These are phyloP conservation scores for Aegithalos caudatus DNA, from an alignment of 2,113 vertebrate species.

Conservation along the genomic window DNA sequence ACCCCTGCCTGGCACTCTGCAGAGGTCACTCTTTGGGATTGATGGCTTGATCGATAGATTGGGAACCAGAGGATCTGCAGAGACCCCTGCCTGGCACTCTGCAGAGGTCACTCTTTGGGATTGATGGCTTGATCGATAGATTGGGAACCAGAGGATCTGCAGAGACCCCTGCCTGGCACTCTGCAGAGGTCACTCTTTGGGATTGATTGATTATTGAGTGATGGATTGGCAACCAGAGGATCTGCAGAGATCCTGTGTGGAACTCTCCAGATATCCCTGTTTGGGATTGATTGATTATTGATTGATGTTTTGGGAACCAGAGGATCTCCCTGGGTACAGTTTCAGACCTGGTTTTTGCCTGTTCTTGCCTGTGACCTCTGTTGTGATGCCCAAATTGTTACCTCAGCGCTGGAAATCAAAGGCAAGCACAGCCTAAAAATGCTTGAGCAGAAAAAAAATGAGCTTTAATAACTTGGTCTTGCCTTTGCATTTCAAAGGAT, in stretches of 20 bases:
- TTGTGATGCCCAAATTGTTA: neutral
- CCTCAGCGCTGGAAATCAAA: constrained; percentile 9
- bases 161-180: no score
- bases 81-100: neutral
- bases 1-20: neutral
- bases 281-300: neutral
- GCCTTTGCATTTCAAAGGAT: constrained; percentile 35
- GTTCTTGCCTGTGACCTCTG: neutral
- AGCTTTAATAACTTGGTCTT: constrained; percentile 5
- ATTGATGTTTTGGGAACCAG: neutral
- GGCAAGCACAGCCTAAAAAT: neutral
- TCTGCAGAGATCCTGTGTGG: neutral
- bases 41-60: no score
- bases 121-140: no score
- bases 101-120: no score
- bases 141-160: no score
- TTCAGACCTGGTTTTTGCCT: neutral
- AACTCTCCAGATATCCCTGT: no score
- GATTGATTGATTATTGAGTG: neutral
- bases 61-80: neutral
- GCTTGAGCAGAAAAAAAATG: neutral
- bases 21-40: neutral
- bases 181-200: no score
- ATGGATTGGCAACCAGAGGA: neutral
- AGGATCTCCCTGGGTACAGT: neutral